A percentile compares a stretch with the other conserved stretches of the same genome.
Conservation (phyloP, 2,797 vertebrate genomes). For the Sebastes nivosus region DNA sequence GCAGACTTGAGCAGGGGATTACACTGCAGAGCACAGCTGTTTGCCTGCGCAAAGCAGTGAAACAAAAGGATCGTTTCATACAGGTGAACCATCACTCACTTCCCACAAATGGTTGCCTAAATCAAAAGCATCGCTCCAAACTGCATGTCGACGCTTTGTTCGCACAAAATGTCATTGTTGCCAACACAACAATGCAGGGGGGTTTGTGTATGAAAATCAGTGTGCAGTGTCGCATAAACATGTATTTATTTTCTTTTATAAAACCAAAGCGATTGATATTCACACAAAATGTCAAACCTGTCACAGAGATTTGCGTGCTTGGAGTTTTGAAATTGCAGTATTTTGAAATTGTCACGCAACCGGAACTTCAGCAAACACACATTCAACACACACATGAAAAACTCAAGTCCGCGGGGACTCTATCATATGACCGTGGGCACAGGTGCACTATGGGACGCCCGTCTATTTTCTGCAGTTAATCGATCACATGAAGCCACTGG, state of each 20-base stretch:
- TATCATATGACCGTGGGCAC: constrained; percentile 57
- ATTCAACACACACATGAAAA: constrained; percentile 1
- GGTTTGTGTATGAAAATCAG: constrained; percentile 27
- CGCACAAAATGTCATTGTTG: constrained; percentile 31
- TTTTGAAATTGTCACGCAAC: constrained; percentile 13
- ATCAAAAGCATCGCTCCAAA: constrained; percentile 36
- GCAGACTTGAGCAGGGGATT: neutral
- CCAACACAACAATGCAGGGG: constrained; percentile 9
- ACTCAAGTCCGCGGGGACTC: constrained; percentile 14
- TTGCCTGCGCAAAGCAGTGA: neutral
- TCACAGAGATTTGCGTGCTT: constrained; percentile 43
- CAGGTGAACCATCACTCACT: constrained; percentile 21
- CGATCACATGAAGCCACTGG: constrained; percentile 70
- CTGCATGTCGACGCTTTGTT: constrained; percentile 15
- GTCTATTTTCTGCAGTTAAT: constrained; percentile 76
- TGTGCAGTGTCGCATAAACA: neutral
- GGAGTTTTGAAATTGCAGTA: constrained; percentile 29
- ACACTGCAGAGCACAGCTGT: constrained; percentile 9
- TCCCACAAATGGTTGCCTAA: constrained; percentile 25
- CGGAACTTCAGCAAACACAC: constrained; percentile 14
- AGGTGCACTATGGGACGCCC: constrained; percentile 70
- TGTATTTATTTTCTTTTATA: neutral
- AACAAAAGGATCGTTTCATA: constrained; percentile 26
- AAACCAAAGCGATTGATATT: constrained; percentile 12
- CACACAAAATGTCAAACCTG: constrained; percentile 50